phyloP scores from a whole-genome alignment of 2,797 vertebrate species.

The Sphaeramia orbicularis region DNA sequence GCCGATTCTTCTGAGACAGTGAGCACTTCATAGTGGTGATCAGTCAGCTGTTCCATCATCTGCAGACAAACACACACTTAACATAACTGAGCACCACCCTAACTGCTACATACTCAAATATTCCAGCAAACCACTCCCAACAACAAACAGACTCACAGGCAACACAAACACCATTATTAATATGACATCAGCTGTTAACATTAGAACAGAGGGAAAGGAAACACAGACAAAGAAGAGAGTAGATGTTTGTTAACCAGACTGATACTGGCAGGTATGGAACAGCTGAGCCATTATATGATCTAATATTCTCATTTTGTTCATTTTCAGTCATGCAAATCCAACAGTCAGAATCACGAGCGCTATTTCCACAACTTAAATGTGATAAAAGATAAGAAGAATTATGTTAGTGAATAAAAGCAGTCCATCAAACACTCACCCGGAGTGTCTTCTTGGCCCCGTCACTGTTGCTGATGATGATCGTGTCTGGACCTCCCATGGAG shows the following conservation, averaged over 20 bases:
- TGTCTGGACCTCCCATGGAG: slow-evolving; percentile 92
- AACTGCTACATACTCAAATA: slow-evolving; percentile 13
- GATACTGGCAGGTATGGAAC: too few relatives aligned
- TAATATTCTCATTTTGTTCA: too few relatives aligned
- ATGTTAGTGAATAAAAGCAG: too few relatives aligned
- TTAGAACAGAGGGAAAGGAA: slow-evolving; percentile 9
- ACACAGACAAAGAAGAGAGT: background rate
- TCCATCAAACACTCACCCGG: slow-evolving; percentile 76
- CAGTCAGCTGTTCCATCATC: slow-evolving; percentile 94
- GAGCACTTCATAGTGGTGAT: slow-evolving; percentile 92
- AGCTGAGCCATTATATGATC: too few relatives aligned
- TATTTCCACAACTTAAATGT: too few relatives aligned
- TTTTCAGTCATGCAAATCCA: too few relatives aligned
- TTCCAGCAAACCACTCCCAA: slow-evolving; percentile 22
- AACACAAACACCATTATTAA: slow-evolving; percentile 22
- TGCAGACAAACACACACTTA: slow-evolving; percentile 57
- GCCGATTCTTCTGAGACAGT: slow-evolving; percentile 89
- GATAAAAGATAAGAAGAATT: too few relatives aligned
- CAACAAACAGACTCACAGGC: slow-evolving; percentile 27
- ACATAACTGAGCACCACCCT: slow-evolving; percentile 7
- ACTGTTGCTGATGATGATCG: slow-evolving; percentile 89
- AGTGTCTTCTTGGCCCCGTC: slow-evolving; percentile 90
- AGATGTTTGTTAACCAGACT: too few relatives aligned
- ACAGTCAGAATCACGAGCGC: too few relatives aligned
- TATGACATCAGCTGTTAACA: slow-evolving; percentile 25